Conservation (phyloP, 2,888 invertebrate species). For the Synergus gifuensis region DNA sequence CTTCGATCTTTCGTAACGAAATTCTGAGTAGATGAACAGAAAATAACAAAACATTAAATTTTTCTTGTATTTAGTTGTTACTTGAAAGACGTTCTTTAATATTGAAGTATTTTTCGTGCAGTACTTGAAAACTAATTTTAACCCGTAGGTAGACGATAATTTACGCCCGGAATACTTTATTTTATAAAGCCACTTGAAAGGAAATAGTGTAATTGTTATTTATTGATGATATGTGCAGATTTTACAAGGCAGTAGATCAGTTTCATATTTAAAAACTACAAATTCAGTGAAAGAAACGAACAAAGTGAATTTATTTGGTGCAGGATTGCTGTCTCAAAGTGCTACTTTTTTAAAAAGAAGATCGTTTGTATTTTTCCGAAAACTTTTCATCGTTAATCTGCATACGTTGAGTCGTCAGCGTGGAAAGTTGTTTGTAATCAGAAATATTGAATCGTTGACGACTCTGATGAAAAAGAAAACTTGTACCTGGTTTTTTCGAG, state of each 20-base stretch:
- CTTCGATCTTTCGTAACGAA: neutral
- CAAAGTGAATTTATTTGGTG: neutral
- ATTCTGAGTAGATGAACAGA: neutral
- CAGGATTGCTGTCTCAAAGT: neutral
- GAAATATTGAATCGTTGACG: conserved; percentile 10
- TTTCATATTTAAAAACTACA: neutral
- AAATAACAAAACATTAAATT: neutral
- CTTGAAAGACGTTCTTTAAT: conserved; percentile 16
- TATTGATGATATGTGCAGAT: neutral
- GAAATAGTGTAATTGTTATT: conserved; percentile 32
- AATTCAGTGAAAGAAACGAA: neutral
- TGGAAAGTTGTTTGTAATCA: neutral
- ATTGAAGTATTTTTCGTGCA: neutral
- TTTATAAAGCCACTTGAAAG: conserved; percentile 25
- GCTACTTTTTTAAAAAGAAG: neutral
- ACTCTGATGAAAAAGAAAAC: conserved; percentile 9
- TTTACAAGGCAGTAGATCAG: neutral
- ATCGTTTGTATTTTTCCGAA: neutral
- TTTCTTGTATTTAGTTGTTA: conserved; percentile 3
- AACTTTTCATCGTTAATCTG: neutral
- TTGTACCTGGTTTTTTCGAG: conserved; percentile 41
- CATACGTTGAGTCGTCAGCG: neutral
- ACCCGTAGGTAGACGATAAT: conserved; percentile 3
- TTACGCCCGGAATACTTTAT: neutral
- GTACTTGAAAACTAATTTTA: conserved; percentile 23